Evolutionary conservation across 2,888 invertebrate species (phyloP).

Genomic region (Aspidiotus rigidus): DNA sequence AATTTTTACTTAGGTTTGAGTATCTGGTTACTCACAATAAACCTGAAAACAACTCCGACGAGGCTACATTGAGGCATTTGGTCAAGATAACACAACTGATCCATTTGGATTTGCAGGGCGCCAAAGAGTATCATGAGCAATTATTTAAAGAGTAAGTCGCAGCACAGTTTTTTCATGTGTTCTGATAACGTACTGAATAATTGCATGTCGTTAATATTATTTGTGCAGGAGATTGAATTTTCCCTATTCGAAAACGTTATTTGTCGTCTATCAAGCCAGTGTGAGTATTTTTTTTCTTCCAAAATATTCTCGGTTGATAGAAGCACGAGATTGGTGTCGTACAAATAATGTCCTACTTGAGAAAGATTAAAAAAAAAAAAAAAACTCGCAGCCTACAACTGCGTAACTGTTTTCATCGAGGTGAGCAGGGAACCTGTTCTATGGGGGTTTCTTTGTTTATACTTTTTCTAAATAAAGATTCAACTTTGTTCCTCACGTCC

Average conservation of each 20-base stretch:
- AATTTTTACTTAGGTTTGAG: constrained; percentile 48
- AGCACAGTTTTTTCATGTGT: too few relatives aligned
- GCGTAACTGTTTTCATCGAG: too few relatives aligned
- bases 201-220: background rate
- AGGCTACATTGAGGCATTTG: constrained; percentile 63
- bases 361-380: background rate
- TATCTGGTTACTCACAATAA: constrained; percentile 63
- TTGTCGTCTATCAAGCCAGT: constrained; percentile 56
- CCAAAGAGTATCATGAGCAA: constrained; percentile 70
- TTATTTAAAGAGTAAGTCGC: constrained; percentile 67
- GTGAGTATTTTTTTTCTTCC: constrained; percentile 10
- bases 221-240: constrained; percentile 55
- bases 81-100: constrained; percentile 75
- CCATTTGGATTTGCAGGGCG: constrained; percentile 67
- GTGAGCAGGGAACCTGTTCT: too few relatives aligned
- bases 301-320: too few relatives aligned
- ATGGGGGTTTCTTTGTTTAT: too few relatives aligned
- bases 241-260: constrained; percentile 63
- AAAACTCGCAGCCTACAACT: too few relatives aligned
- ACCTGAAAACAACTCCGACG: constrained; percentile 53
- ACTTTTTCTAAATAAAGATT: too few relatives aligned
- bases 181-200: background rate
- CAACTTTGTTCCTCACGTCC: too few relatives aligned
- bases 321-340: too few relatives aligned
- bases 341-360: background rate